Base-by-base conservation (phyloP, 2,797 vertebrate species). In the Moxostoma hubbsi region DNA sequence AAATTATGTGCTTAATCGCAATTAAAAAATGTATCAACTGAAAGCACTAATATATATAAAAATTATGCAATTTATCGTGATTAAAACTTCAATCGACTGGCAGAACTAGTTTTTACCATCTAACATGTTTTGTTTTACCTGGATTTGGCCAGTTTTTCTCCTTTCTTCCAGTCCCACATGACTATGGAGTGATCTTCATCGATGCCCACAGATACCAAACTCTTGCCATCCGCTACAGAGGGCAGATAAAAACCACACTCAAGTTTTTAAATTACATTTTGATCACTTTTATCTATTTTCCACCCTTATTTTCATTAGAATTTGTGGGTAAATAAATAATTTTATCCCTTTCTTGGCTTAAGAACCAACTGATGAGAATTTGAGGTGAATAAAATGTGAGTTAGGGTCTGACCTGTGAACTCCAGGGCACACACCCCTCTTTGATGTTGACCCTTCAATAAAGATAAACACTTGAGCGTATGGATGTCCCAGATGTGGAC, bases 101-200 rank as follows among this genome's bases (percentile, higher is more conserved):
- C 36, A 36, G 36, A 36, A 36, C 36, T 36, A 36, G 36, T 36
- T 36, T 36, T 36, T 36, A 36, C 36, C 36, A 5, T 36, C 36
- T 13, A 0, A 9, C 5, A 4, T 13, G 5, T 65, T 12, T 6
- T 5, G 7, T 24, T 51, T 55, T 91, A 99, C 98, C 96, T 96
- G 81, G 96, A 94, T 65, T 95, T 97, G 43, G 97, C 96, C 78
- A 98, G 91, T 81, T 96, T 94, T 87, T 99, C 98, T 78, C 98
- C 98, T 87, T 96, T 98, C 86, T 95, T 99, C 98, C 98, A 99
- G 85, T 99, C 98, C 98, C 98, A 99, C 85, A 97, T 93, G 51
- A 98, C 95, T 57, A 99, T 94, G 84, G 93, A 95, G 86, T 99
- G 97, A 81, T 93, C 94, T 79, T 99, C 96, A 80, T 98, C 97